Evolutionary conservation across 2,113 vertebrate species (phyloP).

Genomic region (Lampris megalopsis): DNA sequence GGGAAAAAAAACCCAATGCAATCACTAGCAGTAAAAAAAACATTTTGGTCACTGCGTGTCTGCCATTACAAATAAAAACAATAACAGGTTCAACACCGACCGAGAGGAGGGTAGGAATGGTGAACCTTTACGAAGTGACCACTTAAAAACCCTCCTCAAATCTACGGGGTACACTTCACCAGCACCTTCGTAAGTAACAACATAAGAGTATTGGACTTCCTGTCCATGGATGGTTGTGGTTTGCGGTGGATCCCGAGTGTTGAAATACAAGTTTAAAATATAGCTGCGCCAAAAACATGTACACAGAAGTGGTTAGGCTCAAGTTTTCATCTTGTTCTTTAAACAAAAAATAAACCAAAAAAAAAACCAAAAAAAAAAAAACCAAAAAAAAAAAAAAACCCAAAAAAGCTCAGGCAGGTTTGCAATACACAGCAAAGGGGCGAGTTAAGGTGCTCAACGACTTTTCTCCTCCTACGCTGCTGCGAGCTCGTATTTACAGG

Average conservation of each 20-base stretch:
- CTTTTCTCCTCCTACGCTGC: conserved; percentile 19
- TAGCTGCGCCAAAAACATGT: conserved; percentile 64
- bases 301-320: conserved; percentile 31
- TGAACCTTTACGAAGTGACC: not conserved
- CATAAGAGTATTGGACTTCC: conserved; percentile 42
- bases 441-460: conserved; percentile 66
- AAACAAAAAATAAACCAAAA: not conserved
- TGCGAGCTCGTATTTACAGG: conserved; percentile 39
- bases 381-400: too few species aligned
- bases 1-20: conserved; percentile 19
- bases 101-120: not conserved
- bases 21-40: conserved; percentile 58
- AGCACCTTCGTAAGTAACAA: conserved; percentile 52
- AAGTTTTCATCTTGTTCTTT: not conserved
- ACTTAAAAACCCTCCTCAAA: conserved; percentile 49
- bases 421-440: not conserved
- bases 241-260: conserved; percentile 33
- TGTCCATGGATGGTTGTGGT: conserved; percentile 13
- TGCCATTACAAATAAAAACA: conserved; percentile 61
- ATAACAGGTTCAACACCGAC: conserved; percentile 20
- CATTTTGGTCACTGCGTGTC: conserved; percentile 40
- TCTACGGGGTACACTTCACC: conserved; percentile 42
- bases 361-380: too few species aligned
- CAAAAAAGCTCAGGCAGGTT: too few species aligned
- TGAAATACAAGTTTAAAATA: conserved; percentile 49